phyloP scores from a whole-genome alignment of 2,888 invertebrate species.

The Myathropa florea region DNA sequence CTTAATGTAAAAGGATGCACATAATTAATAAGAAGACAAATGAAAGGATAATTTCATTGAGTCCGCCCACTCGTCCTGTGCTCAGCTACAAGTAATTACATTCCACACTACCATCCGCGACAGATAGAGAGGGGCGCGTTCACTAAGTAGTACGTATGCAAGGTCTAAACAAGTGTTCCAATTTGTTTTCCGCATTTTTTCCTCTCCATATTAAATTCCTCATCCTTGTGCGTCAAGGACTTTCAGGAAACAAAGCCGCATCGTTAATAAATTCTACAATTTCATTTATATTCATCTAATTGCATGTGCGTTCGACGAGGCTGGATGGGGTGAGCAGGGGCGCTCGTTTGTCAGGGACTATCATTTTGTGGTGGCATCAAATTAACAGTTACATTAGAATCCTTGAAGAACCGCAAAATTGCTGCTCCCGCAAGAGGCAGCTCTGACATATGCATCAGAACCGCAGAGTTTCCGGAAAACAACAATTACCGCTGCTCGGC shows the following conservation, averaged over 20 bases:
- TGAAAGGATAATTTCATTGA: constrained; percentile 71
- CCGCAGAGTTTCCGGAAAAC: constrained; percentile 56
- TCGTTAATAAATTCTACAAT: constrained; percentile 69
- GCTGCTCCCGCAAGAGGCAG: neutral
- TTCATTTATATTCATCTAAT: constrained; percentile 63
- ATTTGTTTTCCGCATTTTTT: constrained; percentile 47
- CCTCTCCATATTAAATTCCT: constrained; percentile 35
- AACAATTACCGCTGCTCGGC: constrained; percentile 38
- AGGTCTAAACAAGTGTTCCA: constrained; percentile 49
- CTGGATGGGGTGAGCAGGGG: neutral
- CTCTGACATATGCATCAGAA: constrained; percentile 13
- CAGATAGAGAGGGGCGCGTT: neutral
- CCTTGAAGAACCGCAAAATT: constrained; percentile 60
- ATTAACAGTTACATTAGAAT: constrained; percentile 67
- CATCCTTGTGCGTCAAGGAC: constrained; percentile 29
- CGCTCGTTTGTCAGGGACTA: constrained; percentile 61
- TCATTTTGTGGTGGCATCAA: constrained; percentile 65
- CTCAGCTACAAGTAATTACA: constrained; percentile 56
- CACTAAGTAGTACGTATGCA: constrained; percentile 29
- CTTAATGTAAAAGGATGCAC: constrained; percentile 69
- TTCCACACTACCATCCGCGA: constrained; percentile 45
- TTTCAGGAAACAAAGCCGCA: constrained; percentile 53
- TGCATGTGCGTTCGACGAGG: constrained; percentile 11
- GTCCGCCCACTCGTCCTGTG: constrained; percentile 41
- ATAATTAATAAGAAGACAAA: constrained; percentile 70